A percentile compares a stretch with the other conserved stretches of the same genome.
Evolutionary conservation across 2,888 invertebrate species (phyloP).

Genomic region (Yponomeuta malinellus): DNA sequence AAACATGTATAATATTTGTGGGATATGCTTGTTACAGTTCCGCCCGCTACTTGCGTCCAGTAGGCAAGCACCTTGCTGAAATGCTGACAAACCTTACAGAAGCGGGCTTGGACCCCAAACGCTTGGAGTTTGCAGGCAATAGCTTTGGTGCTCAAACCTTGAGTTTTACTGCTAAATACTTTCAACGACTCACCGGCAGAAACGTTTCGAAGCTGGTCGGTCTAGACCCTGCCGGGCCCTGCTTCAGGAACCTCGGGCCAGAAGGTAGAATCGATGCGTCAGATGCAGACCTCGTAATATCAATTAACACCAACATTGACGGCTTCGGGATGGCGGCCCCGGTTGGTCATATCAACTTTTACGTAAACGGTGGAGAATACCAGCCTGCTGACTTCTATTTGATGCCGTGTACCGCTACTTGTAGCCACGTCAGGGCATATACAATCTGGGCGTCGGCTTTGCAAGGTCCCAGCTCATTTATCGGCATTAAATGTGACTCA

Average conservation of each 20-base stretch:
- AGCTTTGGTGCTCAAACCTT: slow-evolving; percentile 30
- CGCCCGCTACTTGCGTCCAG: slow-evolving; percentile 23
- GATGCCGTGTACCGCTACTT: slow-evolving; percentile 35
- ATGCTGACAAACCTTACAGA: slow-evolving; percentile 26
- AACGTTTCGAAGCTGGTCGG: slow-evolving; percentile 25
- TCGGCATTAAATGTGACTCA: slow-evolving; percentile 41
- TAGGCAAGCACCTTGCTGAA: slow-evolving; percentile 25
- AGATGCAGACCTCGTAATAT: slow-evolving; percentile 29
- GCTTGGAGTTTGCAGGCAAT: slow-evolving; percentile 25
- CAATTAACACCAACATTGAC: slow-evolving; percentile 27
- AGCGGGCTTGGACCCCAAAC: slow-evolving; percentile 23
- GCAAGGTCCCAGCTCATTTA: slow-evolving; percentile 35
- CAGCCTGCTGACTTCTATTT: slow-evolving; percentile 39
- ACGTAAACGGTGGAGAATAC: slow-evolving; percentile 39
- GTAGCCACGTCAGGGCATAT: slow-evolving; percentile 39
- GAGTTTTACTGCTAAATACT: slow-evolving; percentile 30
- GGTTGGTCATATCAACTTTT: slow-evolving; percentile 30
- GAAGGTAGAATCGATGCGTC: slow-evolving; percentile 25
- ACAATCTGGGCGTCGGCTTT: slow-evolving; percentile 41
- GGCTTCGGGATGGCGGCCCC: slow-evolving; percentile 26
- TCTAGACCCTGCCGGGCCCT: slow-evolving; percentile 30
- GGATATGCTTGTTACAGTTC: slow-evolving; percentile 20
- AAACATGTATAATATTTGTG: not conserved
- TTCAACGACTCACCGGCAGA: slow-evolving; percentile 24
- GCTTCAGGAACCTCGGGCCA: slow-evolving; percentile 26